Evolutionary conservation across 2,797 vertebrate species (phyloP).

Genomic region (Leontocebus nigricollis): DNA sequence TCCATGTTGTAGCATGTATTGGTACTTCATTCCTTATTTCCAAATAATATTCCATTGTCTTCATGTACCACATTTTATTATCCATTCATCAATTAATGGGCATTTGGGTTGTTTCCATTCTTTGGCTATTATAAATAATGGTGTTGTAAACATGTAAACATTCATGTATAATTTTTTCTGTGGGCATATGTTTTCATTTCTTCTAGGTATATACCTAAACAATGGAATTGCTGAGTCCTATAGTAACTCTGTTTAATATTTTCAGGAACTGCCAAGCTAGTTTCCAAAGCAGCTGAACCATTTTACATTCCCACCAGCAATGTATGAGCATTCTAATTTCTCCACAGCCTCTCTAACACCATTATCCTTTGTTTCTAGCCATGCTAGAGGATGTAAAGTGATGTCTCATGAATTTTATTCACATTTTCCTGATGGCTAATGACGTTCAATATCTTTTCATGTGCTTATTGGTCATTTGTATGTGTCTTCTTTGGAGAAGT

Average conservation of each 20-base stretch:
- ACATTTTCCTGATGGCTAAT: background rate
- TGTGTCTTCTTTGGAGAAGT: background rate
- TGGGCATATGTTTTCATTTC: background rate
- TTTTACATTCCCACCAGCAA: background rate
- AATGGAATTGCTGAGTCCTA: background rate
- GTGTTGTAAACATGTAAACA: background rate
- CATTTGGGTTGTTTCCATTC: background rate
- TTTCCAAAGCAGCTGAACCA: background rate
- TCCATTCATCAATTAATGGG: background rate
- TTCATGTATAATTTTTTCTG: background rate
- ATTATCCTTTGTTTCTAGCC: background rate
- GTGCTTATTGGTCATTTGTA: background rate
- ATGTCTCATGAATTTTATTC: background rate
- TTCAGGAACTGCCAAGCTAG: background rate
- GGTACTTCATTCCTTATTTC: background rate
- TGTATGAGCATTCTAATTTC: background rate
- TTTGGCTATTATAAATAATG: background rate
- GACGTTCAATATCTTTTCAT: background rate
- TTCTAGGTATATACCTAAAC: background rate
- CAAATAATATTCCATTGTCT: background rate
- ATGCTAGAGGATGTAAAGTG: background rate
- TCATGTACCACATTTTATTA: background rate
- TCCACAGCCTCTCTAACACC: background rate
- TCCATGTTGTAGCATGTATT: background rate
- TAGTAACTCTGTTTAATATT: background rate